Base-by-base conservation (phyloP, 2,113 vertebrate genomes). In the Heloderma charlesbogerti region DNA sequence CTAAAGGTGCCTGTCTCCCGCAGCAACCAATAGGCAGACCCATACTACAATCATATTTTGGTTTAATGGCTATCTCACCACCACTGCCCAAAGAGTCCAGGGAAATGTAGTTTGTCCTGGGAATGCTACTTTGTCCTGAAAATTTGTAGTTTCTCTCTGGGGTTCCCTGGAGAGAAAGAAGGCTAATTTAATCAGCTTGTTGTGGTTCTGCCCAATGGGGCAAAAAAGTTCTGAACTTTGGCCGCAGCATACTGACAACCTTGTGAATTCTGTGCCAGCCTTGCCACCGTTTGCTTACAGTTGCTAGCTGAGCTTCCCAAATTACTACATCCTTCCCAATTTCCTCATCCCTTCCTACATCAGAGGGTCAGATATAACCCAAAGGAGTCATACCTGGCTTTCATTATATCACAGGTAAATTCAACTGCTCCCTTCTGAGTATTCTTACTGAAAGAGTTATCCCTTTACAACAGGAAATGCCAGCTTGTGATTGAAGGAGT, bases 361-460 rank as follows among this genome's bases (percentile, higher is more conserved):
- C 25, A 86, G 66, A 92, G 16, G n/a, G 48, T 48, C 86, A 77
- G 13, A 54, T 93, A 83, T 89, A 40, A 54, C 72, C 78, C 60
- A 20, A 51, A 93, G 7, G 87, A 87, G 48, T 81, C 93, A 75
- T 91, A 93, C 51, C 87, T 85, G 84, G 37, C 37, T 89, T 63
- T 78, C 93, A 71, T 88, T 91, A 90, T 87, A 89, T 85, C 94
- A 90, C 87, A 94, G 89, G 63, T 93, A 89, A 92, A 92, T 94
- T 95, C 95, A 93, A 87, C 92, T 88, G 91, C 92, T 85, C 63
- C 63, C 91, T 94, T 94, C 86, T 0, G 0, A 89, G 87, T 88
- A 86, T 95, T 91, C 94, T 94, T 93, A 93, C 88, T 92, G 92
- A 94, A 92, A 95, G 94, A 92, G 95, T 96, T 95, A 95, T 96